Base-by-base conservation (phyloP, 2,888 invertebrate genomes). In the Alsophila aescularia region DNA sequence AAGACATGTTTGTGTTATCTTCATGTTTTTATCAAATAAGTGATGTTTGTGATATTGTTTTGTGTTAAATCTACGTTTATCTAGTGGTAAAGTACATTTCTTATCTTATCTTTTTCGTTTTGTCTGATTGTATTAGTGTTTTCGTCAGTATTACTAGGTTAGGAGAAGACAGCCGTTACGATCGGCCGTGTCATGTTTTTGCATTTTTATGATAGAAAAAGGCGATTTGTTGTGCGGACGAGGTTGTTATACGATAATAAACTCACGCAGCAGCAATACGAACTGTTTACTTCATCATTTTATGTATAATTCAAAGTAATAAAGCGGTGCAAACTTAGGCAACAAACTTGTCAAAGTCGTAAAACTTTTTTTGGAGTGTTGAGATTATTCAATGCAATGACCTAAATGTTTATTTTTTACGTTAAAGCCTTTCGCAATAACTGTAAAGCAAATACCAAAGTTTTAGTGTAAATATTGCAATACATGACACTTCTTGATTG, bases 21-120 rank as follows among this genome's bases (percentile, higher is more conserved):
- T 88, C 84, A 87, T 90, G 90, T 91, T 90, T 91, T 91, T 90
- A 91, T 88, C 90, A 81, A 87, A 88, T 87, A 84, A 85, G 83
- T 87, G 83, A 83, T 88, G 87, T 83, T 86, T 86, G 79, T 82
- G 81, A 76, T 77, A 71, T 83, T 83, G 73, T 83, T 78, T 85
- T 75, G 78, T 77, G 75, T 72, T 80, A 82, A 84, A 85, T 83
- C 79, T 77, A 75, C 77, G 69, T 72, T 69, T 82, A 79, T 83
- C 79, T 83, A 80, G 83, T 89, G 90, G 90, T 91, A 90, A 87
- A 77, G 77, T 81, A 76, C 60, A 72, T 73, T 62, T 67, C 52
- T 73, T 87, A 89, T 89, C 87, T 90, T 82, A 83, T 83, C 81
- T 76, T 63, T 62, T 75, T 69, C 69, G 67, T 67, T 73, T 68